A percentile compares a stretch with the other conserved stretches of the same genome.
Evolutionary conservation across 2,113 vertebrate species (phyloP).

Genomic region (Cyanoramphus novaezelandiae): DNA sequence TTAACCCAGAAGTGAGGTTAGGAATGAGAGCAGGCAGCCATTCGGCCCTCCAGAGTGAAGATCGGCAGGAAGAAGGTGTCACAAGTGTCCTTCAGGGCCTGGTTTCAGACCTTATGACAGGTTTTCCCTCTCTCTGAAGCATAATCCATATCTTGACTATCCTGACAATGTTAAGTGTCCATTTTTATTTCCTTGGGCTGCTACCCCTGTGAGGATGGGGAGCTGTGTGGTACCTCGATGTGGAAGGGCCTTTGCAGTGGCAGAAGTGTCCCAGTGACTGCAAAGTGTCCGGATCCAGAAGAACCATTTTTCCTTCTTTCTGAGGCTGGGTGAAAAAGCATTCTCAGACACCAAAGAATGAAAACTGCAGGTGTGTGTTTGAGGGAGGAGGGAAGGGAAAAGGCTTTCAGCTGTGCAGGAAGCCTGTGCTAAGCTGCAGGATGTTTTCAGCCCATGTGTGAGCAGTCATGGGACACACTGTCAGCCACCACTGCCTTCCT

Average conservation of each 20-base stretch:
- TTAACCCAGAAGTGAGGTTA: background rate
- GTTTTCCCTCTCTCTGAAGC: background rate
- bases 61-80: background rate
- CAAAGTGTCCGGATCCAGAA: background rate
- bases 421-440: background rate
- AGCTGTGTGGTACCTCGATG: accelerated
- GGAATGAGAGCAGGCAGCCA: background rate
- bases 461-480: accelerated
- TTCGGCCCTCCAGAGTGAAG: background rate
- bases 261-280: accelerated
- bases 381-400: background rate
- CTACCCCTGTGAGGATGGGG: background rate
- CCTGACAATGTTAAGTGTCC: accelerated
- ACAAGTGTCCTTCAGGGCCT: too few species aligned
- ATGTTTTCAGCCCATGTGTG: background rate
- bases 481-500: background rate
- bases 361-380: background rate
- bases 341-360: background rate
- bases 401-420: background rate
- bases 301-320: background rate
- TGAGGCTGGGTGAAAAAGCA: background rate
- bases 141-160: accelerated
- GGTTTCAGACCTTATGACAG: background rate
- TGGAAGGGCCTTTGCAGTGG: background rate
- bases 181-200: background rate